Evolutionary conservation across 2,113 vertebrate species (phyloP).

Genomic region (Prunella himalayana): DNA sequence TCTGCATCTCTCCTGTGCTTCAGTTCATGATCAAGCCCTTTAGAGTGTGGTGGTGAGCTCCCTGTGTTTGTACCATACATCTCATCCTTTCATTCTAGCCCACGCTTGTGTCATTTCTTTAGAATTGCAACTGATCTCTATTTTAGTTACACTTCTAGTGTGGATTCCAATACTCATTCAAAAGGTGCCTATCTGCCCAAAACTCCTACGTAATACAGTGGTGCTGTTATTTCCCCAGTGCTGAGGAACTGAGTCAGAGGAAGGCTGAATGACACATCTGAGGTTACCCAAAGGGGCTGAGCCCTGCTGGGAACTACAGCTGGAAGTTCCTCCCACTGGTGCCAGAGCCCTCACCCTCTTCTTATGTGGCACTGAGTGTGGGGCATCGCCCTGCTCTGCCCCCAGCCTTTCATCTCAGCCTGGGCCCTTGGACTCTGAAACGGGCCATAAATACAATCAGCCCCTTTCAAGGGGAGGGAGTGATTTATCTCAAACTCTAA

Average conservation of each 20-base stretch:
- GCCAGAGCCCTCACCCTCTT: neutral
- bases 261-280: constrained; percentile 10
- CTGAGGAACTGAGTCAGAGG: constrained; percentile 46
- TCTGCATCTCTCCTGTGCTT: neutral
- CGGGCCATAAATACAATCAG: neutral
- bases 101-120: neutral
- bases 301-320: neutral
- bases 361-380: neutral
- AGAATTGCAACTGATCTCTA: neutral
- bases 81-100: neutral
- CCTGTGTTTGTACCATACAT: fast-evolving
- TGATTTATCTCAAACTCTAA: neutral
- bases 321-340: neutral
- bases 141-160: neutral
- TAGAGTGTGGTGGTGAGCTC: neutral
- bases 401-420: neutral
- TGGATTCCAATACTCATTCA: neutral
- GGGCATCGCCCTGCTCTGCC: neutral
- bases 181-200: neutral
- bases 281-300: constrained; percentile 4
- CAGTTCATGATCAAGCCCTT: neutral
- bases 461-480: neutral
- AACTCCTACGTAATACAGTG: neutral
- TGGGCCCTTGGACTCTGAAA: neutral
- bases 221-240: neutral